A percentile compares a stretch with the other conserved stretches of the same genome.
Evolutionary conservation across 2,797 vertebrate genomes (phyloP).

Genomic region (Sebastes matsubarae): DNA sequence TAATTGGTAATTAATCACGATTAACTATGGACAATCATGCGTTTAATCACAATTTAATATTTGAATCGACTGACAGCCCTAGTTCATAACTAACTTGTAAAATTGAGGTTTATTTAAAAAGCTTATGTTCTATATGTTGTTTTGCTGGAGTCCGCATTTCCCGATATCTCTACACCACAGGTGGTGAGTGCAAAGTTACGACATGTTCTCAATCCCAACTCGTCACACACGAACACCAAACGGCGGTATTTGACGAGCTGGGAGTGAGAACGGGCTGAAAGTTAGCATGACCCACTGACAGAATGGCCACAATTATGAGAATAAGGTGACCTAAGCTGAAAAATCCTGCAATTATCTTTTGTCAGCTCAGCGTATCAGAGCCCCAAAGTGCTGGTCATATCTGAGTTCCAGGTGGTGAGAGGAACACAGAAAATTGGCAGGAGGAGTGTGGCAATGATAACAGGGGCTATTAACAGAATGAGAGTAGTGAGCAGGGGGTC

Average conservation of each 20-base stretch:
- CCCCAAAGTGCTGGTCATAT: neutral
- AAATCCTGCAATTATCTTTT: neutral
- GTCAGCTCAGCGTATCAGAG: conserved; percentile 3
- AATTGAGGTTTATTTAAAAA: neutral
- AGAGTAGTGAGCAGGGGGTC: conserved; percentile 66
- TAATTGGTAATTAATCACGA: too few relatives aligned
- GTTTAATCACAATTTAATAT: too few relatives aligned
- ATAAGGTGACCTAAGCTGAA: neutral
- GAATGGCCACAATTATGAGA: neutral
- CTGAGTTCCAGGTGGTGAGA: conserved; percentile 12
- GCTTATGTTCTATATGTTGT: neutral
- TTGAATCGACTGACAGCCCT: too few relatives aligned
- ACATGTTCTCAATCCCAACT: neutral
- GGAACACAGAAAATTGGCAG: conserved; percentile 61
- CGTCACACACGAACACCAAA: neutral
- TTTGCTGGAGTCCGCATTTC: neutral
- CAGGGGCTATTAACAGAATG: conserved; percentile 63
- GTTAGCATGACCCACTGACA: neutral
- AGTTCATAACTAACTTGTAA: neutral
- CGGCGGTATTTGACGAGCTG: neutral
- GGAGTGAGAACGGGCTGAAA: neutral
- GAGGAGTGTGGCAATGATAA: conserved; percentile 58
- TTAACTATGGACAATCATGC: too few relatives aligned
- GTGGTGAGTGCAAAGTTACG: neutral
- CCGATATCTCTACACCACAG: neutral